phyloP scores from a whole-genome alignment of 2,797 vertebrate genomes.

The Manis crassicaudata region DNA sequence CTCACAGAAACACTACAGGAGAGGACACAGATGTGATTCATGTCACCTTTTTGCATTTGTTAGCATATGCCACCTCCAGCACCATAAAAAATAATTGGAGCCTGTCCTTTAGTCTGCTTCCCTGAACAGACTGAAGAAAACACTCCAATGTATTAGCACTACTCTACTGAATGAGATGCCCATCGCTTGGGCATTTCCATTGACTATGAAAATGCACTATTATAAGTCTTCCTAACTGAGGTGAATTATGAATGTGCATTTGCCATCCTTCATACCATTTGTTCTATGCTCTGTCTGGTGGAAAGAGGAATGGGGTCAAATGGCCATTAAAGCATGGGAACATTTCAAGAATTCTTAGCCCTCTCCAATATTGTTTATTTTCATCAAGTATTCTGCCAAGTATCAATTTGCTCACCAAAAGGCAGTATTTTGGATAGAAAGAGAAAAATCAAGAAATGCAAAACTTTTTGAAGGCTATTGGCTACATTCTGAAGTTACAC shows the following conservation, averaged over 20 bases:
- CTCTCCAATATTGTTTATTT: not conserved
- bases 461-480: not conserved
- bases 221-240: not conserved
- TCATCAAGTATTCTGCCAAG: not conserved
- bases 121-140: not conserved
- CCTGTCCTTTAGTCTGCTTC: not conserved
- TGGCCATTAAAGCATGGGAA: not conserved
- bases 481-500: not conserved
- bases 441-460: not conserved
- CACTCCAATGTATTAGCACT: not conserved
- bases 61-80: not conserved
- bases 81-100: not conserved
- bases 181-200: not conserved
- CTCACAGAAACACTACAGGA: not conserved
- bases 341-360: not conserved
- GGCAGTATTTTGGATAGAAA: not conserved
- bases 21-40: not conserved
- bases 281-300: not conserved
- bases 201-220: not conserved
- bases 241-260: slow-evolving; percentile 16
- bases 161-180: not conserved
- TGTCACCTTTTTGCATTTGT: not conserved
- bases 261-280: not conserved
- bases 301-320: not conserved
- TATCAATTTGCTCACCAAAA: not conserved